Evolutionary conservation across 2,797 vertebrate genomes (phyloP).

Genomic region (Bryconaethiops microstoma): DNA sequence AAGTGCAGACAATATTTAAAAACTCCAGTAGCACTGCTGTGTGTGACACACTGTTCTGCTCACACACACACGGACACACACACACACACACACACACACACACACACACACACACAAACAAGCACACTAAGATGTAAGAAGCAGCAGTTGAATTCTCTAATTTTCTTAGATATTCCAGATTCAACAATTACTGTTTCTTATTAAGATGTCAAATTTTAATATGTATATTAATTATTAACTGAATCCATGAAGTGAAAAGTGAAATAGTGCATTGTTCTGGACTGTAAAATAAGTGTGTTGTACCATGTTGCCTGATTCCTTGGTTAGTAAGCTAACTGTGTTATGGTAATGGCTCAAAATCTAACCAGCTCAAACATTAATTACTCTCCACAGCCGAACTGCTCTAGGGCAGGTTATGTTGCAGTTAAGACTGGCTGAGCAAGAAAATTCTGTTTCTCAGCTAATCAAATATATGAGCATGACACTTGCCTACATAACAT

Average conservation of each 20-base stretch:
- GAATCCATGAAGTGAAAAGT: neutral
- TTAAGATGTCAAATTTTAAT: too few species aligned
- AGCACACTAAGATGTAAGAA: too few species aligned
- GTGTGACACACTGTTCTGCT: too few species aligned
- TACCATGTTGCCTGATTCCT: neutral
- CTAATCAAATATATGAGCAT: neutral
- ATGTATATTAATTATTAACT: too few species aligned
- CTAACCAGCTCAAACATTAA: neutral
- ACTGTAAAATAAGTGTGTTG: neutral
- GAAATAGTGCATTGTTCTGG: neutral
- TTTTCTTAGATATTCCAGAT: too few species aligned
- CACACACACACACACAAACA: too few species aligned
- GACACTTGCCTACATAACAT: neutral
- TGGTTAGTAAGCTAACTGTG: neutral
- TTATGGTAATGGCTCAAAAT: neutral
- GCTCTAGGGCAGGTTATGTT: neutral
- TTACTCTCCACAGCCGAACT: neutral
- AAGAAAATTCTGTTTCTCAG: neutral
- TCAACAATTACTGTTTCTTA: too few species aligned
- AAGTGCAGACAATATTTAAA: too few species aligned
- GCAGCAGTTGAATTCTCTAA: too few species aligned
- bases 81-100: too few species aligned
- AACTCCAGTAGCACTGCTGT: too few species aligned
- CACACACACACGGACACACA: too few species aligned
- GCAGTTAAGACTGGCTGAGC: neutral